These are phyloP conservation scores for Protosalanx chinensis DNA, from an alignment of 2,797 vertebrate species.

Conservation along the genomic window DNA sequence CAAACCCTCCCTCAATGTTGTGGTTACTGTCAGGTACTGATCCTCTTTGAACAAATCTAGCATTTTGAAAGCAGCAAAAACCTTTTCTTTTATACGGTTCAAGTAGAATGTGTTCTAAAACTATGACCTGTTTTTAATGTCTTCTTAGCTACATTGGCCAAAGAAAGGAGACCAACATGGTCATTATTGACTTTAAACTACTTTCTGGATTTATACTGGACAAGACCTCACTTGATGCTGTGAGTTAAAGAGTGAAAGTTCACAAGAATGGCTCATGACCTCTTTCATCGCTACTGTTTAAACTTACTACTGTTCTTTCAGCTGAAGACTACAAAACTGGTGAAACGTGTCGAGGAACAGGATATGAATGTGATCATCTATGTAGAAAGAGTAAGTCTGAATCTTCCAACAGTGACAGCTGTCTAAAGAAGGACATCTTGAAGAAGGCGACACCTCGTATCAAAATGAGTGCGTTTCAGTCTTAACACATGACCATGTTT, in stretches of 20 bases:
- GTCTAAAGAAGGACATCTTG: too few relatives aligned
- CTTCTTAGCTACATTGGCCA: constrained; percentile 62
- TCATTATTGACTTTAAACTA: constrained; percentile 71
- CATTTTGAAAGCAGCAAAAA: background rate
- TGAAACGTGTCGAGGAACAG: constrained; percentile 68
- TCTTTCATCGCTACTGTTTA: background rate
- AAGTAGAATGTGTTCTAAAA: too few relatives aligned
- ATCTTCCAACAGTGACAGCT: too few relatives aligned
- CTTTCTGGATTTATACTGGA: constrained; percentile 67
- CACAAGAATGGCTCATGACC: too few relatives aligned
- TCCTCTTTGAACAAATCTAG: background rate
- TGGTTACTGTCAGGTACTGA: constrained; percentile 58
- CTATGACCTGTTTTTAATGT: too few relatives aligned
- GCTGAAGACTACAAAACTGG: constrained; percentile 40
- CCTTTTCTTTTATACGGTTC: too few relatives aligned
- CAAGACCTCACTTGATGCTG: constrained; percentile 47
- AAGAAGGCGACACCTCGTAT: too few relatives aligned
- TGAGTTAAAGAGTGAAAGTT: constrained; percentile 39
- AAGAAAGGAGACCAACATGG: constrained; percentile 73
- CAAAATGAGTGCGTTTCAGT: too few relatives aligned
- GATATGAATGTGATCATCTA: constrained; percentile 69
- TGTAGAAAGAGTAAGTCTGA: constrained; percentile 63
- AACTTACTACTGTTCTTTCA: constrained; percentile 24
- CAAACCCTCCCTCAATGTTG: constrained; percentile 50
- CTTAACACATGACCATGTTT: background rate